phyloP scores from a whole-genome alignment of 1,140 invertebrate species.

The Pseudoatta argentina region DNA sequence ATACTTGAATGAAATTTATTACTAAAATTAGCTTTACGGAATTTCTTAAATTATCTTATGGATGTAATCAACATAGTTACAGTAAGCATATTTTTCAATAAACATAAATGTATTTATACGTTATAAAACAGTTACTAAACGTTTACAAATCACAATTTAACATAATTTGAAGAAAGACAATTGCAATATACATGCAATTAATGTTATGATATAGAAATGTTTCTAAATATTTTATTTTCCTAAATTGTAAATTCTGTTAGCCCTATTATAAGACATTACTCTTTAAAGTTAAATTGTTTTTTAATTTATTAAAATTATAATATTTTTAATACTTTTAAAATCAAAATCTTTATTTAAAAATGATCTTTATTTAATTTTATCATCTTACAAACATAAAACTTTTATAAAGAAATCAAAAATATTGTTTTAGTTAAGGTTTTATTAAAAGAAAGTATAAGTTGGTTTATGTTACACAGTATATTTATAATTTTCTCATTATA shows the following conservation, averaged over 20 bases:
- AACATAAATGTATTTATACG: not conserved
- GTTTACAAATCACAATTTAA: not conserved
- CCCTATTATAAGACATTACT: not conserved
- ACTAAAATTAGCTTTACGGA: not conserved
- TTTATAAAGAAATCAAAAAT: not conserved
- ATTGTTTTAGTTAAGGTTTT: not conserved
- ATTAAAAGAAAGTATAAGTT: not conserved
- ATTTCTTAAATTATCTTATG: not conserved
- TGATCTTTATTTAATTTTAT: not conserved
- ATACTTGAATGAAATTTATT: constrained; percentile 39
- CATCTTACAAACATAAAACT: not conserved
- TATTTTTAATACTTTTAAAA: not conserved
- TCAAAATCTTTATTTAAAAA: not conserved
- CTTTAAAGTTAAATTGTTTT: constrained; percentile 8
- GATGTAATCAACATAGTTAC: not conserved
- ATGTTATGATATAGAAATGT: not conserved
- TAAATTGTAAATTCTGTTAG: not conserved
- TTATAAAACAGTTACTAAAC: not conserved
- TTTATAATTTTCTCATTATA: not conserved
- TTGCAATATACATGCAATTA: not conserved
- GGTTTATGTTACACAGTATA: not conserved
- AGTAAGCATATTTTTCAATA: not conserved
- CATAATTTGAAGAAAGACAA: not conserved
- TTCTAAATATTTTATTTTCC: not conserved
- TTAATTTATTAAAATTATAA: not conserved